Conservation (phyloP, 2,113 vertebrate genomes). For the Gorsachius goisagi region DNA sequence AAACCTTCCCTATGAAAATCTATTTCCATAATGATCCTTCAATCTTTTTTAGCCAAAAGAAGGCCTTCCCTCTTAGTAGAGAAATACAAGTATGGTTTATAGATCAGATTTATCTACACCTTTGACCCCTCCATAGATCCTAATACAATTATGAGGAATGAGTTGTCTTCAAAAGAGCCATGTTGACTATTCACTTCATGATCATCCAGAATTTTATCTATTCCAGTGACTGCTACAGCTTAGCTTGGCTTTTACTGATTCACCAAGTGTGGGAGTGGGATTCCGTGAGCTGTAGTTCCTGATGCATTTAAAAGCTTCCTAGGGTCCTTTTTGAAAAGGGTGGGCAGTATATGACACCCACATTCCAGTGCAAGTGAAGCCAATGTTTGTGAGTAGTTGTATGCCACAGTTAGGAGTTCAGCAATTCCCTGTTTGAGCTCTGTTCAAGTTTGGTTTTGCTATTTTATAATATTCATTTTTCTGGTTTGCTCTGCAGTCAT, state of each 20-base stretch:
- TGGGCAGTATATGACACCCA: not conserved
- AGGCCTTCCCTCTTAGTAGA: not conserved
- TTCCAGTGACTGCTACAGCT: not conserved
- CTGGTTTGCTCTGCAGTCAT: not conserved
- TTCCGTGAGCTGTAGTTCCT: not conserved
- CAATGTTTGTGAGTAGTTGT: not conserved
- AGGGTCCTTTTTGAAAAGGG: not conserved
- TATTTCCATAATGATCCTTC: not conserved
- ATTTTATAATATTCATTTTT: not conserved
- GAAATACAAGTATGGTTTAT: not conserved
- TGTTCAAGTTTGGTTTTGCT: not conserved
- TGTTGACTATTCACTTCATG: not conserved
- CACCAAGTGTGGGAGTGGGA: not conserved
- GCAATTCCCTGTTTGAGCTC: not conserved
- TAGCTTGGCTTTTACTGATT: not conserved
- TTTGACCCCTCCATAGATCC: not conserved
- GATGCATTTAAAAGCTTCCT: not conserved
- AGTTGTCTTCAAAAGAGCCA: not conserved
- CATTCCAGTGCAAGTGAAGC: not conserved
- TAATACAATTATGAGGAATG: not conserved
- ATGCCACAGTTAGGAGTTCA: not conserved
- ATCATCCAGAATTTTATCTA: not conserved
- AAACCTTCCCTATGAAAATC: not conserved
- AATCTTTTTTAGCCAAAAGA: not conserved
- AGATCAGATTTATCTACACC: not conserved